Evolutionary conservation across 2,888 invertebrate species (phyloP), one percentile per base, ranked within the genome.

Genomic region (Volucella zonaria): DNA sequence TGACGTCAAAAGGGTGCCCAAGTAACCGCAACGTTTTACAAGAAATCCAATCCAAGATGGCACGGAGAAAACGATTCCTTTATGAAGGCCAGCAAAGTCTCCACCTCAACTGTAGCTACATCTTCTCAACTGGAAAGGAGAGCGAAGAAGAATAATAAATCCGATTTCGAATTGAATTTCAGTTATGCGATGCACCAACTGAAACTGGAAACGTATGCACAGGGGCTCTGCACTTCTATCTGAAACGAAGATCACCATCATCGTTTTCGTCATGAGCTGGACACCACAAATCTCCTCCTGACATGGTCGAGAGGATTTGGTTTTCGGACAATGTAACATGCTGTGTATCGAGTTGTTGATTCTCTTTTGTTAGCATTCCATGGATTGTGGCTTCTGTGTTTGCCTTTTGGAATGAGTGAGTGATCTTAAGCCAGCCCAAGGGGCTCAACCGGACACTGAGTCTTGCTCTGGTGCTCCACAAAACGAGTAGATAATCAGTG

Each of bases 1-100:
- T 70, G 59, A 64, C 59, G 56, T 70, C 70, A 66, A 68, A 76
- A 85, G 83, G 75, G 75, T 85, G 80, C 75, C 51, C 83, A 85
- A 58, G 71, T 58, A 73, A 85, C 83, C 83, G 80, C 83, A 85
- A 85, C 76, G 58, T 62, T 81, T 81, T 71, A 73, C 80, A 81
- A 71, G 83, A 85, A 85, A 85, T 76, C 67, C 76, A 81, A 81
- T 76, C 76, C 75, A 71, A 80, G 71, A 15, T 58, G 58, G 73
- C 76, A 85, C 38, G 61, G 38, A 71, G 64, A 58, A 70, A 56
- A 56, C 54, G 59, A 61, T 58, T 74, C 74, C 74, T 79, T 64
- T 59, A 75, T 10, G 70, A 51, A 38, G 52, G 11, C 64, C 18
- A 11, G 59, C 23, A 64, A 31, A 67, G 56, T 6, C 38, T 31